Conservation (phyloP, 2,888 invertebrate species). For the Hedychridium roseum region DNA sequence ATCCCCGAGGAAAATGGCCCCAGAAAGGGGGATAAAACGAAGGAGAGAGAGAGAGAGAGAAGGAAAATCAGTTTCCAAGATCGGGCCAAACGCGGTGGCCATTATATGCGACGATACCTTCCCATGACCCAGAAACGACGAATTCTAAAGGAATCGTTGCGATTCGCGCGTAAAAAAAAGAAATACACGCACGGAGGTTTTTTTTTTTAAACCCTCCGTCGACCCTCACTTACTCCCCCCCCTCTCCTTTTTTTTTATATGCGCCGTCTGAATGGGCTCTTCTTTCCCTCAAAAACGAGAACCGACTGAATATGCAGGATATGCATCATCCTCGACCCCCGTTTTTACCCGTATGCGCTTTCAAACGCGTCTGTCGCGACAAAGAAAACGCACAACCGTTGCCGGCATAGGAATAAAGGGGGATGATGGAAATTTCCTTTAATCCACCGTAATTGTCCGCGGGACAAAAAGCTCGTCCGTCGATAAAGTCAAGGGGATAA, state of each 20-base stretch:
- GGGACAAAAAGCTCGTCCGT: no score
- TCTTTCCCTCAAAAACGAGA: conserved; percentile 37
- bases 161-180: conserved; percentile 54
- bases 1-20: conserved; percentile 11
- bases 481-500: no score
- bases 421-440: no score
- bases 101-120: conserved; percentile 37
- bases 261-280: conserved; percentile 26
- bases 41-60: conserved; percentile 18
- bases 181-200: no score
- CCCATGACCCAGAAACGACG: conserved; percentile 61
- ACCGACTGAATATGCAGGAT: conserved; percentile 61
- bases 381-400: no score
- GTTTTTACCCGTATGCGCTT: conserved; percentile 11
- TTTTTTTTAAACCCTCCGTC: conserved; percentile 50
- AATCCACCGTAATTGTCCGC: no score
- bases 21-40: conserved; percentile 11
- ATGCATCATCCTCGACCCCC: conserved; percentile 45
- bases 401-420: no score
- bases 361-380: no score
- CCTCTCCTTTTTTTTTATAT: no score
- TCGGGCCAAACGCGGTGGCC: conserved; percentile 44
- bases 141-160: conserved; percentile 54
- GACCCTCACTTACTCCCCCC: conserved; percentile 40
- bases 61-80: conserved; percentile 57